A percentile compares a stretch with the other conserved stretches of the same genome.
Evolutionary conservation across 1,140 invertebrate genomes (phyloP).

Genomic region (Papilio aristodemus): DNA sequence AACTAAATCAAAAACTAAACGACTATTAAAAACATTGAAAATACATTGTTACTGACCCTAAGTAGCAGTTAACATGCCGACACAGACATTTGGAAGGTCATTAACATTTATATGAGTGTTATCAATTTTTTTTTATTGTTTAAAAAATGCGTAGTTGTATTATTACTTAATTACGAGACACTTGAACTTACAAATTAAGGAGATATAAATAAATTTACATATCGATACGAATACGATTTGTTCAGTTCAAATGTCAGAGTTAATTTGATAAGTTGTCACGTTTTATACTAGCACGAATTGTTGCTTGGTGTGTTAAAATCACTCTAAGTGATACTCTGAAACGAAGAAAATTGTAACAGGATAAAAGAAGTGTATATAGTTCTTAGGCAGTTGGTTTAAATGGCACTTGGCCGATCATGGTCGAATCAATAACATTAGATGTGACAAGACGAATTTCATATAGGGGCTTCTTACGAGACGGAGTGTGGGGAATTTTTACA

Average conservation of each 20-base stretch:
- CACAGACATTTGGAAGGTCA: not conserved
- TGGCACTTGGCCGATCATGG: too few relatives aligned
- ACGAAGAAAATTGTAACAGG: too few relatives aligned
- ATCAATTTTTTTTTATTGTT: constrained; percentile 5
- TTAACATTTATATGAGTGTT: constrained; percentile 1
- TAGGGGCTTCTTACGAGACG: too few relatives aligned
- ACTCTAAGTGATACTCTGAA: too few relatives aligned
- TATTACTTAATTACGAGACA: constrained; percentile 15
- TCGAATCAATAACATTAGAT: too few relatives aligned
- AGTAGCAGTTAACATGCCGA: not conserved
- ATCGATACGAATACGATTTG: not conserved
- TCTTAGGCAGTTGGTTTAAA: too few relatives aligned
- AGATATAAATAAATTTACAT: not conserved
- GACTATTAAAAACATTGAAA: not conserved
- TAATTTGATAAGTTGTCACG: not conserved
- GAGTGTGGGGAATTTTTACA: too few relatives aligned
- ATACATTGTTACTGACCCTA: not conserved
- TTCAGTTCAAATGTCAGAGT: constrained; percentile 10
- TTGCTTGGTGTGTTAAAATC: not conserved
- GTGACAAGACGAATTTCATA: too few relatives aligned
- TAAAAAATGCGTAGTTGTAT: not conserved
- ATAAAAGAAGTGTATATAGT: too few relatives aligned
- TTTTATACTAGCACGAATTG: not conserved
- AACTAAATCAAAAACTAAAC: not conserved
- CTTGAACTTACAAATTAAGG: constrained; percentile 22